A percentile compares a stretch with the other conserved stretches of the same genome.
phyloP scores from a whole-genome alignment of 2,113 vertebrate species.

The Spermophilus dauricus region DNA sequence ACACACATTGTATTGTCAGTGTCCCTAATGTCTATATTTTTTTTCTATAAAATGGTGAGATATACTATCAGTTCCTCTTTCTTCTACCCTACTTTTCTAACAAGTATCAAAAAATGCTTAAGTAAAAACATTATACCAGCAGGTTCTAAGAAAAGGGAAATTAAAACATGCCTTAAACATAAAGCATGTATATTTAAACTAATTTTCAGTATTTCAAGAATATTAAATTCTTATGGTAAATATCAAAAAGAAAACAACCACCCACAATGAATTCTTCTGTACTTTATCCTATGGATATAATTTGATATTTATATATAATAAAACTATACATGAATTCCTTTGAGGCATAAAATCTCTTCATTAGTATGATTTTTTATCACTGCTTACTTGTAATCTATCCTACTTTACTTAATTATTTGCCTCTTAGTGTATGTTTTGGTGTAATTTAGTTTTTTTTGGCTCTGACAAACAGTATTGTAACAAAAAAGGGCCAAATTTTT shows the following conservation, averaged over 20 bases:
- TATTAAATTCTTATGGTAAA: neutral
- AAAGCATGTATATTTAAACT: slow-evolving; percentile 40
- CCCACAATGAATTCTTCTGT: neutral
- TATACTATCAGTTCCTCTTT: neutral
- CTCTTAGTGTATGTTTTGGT: neutral
- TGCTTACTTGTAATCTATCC: neutral
- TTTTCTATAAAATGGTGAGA: neutral
- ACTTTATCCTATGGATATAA: slow-evolving; percentile 20
- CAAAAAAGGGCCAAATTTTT: neutral
- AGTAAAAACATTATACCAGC: neutral
- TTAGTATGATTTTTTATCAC: slow-evolving; percentile 22
- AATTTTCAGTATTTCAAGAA: slow-evolving; percentile 34
- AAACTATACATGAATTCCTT: neutral
- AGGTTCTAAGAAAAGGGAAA: neutral
- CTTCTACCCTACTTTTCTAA: neutral
- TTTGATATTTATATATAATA: slow-evolving; percentile 24
- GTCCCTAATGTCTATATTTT: neutral
- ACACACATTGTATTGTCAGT: neutral
- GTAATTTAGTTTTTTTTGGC: neutral
- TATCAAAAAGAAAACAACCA: neutral
- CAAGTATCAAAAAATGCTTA: neutral
- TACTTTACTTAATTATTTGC: slow-evolving; percentile 17
- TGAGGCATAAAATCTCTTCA: neutral
- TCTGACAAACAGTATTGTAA: neutral
- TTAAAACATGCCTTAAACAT: neutral